Base-by-base conservation (phyloP, 2,113 vertebrate species). In the Neolamprologus sp. region DNA sequence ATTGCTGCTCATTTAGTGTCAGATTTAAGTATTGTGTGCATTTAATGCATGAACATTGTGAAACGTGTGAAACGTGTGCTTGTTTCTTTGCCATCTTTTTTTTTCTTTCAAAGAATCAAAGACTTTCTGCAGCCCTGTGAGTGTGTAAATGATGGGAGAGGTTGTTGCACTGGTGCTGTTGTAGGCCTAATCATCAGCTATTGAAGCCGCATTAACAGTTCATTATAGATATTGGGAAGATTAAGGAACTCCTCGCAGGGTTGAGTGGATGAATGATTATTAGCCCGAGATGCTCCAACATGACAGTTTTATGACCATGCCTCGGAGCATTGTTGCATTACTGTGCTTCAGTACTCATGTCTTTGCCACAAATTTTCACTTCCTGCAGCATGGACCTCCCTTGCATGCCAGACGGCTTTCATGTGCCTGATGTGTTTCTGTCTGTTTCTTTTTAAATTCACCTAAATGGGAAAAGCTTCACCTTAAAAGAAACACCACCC, bases 241-340 rank as follows among this genome's bases (percentile, higher is more conserved):
- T 85, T 84, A 60, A 87, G 37, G 37, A 53, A 88, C 49, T 87
- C 80, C 53, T 86, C 26, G 3, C 37, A 31, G 49, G 21, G 73
- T 55, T 92, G n/a, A 68, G 14, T 17, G 80, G 40, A 51, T 91
- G 87, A 37, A 63, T 80, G 88, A 85, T 88, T 81, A 85, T 87
- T 75, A 85, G 31, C 45, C 17, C 57, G 81, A 86, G 35, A 84
- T 19, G 80, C n/a, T 37, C 47, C 84, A 81, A 53, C 87, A 82
- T 90, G 92, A 87, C 84, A 91, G 78, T 93, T 94, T 94, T 92
- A 87, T 94, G 94, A 93, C 93, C 90, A 95, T 95, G 91, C 83
- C 85, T 94, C 79, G 21, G 86, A 90, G 85, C 65, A 71, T 84
- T 88, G 92, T 93, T 93, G 91, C 88, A 87, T 92, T 94, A 88